Base-by-base conservation (phyloP, 2,113 vertebrate genomes). In the Corythaixoides concolor region DNA sequence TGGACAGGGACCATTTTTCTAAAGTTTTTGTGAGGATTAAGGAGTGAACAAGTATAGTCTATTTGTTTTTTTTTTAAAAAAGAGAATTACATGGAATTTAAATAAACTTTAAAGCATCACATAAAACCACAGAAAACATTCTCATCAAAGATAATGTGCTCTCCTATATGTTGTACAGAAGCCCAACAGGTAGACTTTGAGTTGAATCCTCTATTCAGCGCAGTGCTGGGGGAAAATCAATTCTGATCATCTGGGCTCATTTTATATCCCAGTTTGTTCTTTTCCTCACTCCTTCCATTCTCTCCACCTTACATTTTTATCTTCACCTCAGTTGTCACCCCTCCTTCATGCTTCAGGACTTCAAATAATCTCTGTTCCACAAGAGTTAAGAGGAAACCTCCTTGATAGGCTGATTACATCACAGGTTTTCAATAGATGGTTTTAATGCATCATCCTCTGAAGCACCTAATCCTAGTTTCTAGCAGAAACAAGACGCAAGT, bases 1-100 rank as follows among this genome's bases (percentile, higher is more conserved):
- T 3, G 6, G 12, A n/a, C 1, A 53, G 59, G 33, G 43, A 59
- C 1, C 5, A 32, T 52, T 70, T 75, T 85, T 64, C 0, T 0
- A 20, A 64, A 78, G 12, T n/a, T 58, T 78, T 73, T 52, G 27
- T 67, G 32, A 89, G 28, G 33, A 62, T 69, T 84, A 70, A 66
- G 21, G 27, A 43, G 8, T 69, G 83, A 69, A 24, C 23, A 67
- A 56, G 15, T 21, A 10, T 30, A 83, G 23, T 27, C 8, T 11
- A 27, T 68, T 84, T 85, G 4, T 49, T 18, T 39, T 39, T 39
- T 39, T 39, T 39, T 39, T 39, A 5, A 4, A 67, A 55, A 62
- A 22, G 59, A 35, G 0, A 56, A 53, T 41, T 75, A 67, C 15
- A 43, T 15, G 16, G 15, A 70, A 39, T 39, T 39, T 39, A 39